These are phyloP conservation scores for Mustelus asterias DNA, from an alignment of 2,113 vertebrate species.

Conservation along the genomic window DNA sequence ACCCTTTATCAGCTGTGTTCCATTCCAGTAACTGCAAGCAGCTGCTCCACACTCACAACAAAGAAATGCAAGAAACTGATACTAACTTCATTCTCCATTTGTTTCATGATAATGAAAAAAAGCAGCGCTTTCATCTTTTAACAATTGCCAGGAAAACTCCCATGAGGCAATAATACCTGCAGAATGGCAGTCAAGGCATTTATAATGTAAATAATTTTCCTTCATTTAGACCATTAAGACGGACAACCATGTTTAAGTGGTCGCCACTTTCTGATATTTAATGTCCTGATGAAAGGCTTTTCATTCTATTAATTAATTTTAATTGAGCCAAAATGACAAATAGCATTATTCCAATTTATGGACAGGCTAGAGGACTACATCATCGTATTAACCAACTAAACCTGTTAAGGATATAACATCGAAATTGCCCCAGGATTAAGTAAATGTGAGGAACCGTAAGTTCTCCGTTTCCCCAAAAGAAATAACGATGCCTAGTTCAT, in stretches of 20 bases:
- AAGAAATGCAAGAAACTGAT: slow-evolving; percentile 23
- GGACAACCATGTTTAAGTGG: neutral
- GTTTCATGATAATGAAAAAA: neutral
- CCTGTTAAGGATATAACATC: neutral
- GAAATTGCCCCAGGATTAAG: neutral
- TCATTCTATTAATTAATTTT: slow-evolving; percentile 10
- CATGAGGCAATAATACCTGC: neutral
- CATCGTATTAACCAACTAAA: neutral
- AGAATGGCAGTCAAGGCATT: neutral
- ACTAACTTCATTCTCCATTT: slow-evolving; percentile 9
- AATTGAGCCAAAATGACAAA: slow-evolving; percentile 18
- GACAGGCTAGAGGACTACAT: neutral
- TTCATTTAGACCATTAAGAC: neutral
- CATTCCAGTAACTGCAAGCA: neutral
- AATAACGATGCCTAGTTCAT: neutral
- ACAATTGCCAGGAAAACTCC: neutral
- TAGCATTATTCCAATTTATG: slow-evolving; percentile 19
- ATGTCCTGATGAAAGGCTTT: slow-evolving; percentile 14
- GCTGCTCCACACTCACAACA: slow-evolving; percentile 9
- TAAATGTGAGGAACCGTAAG: slow-evolving; percentile 3
- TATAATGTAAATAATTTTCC: neutral
- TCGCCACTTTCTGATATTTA: neutral
- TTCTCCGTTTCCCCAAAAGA: neutral
- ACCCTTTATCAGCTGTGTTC: neutral
- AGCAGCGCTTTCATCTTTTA: neutral